Percentiles rank a stretch among this genome's conserved stretches.
These are phyloP conservation scores for Coreoperca whiteheadi DNA, from an alignment of 2,113 vertebrate species.

Conservation along the genomic window DNA sequence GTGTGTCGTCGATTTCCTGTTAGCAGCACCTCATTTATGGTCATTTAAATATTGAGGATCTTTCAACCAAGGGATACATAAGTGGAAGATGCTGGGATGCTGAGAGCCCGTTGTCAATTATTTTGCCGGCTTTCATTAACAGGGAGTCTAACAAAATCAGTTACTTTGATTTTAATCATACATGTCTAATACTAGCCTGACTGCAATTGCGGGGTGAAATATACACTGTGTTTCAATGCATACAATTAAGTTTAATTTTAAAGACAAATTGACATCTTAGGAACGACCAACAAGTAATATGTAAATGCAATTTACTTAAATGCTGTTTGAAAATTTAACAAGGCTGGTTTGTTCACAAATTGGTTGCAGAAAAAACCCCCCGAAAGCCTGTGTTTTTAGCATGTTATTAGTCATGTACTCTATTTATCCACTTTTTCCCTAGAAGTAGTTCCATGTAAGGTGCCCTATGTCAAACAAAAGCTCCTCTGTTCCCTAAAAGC, in stretches of 20 bases:
- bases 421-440: not conserved
- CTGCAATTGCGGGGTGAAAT: not conserved
- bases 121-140: constrained; percentile 61
- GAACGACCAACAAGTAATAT: not conserved
- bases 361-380: constrained; percentile 2
- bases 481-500: constrained; percentile 17
- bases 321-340: not conserved
- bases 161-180: constrained; percentile 65
- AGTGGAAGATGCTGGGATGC: constrained; percentile 48
- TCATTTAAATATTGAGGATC: constrained; percentile 75
- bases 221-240: constrained; percentile 9
- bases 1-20: constrained; percentile 65
- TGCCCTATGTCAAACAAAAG: not conserved
- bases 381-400: not conserved
- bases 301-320: not conserved
- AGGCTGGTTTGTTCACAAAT: not conserved
- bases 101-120: constrained; percentile 54
- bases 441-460: not conserved
- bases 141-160: constrained; percentile 61
- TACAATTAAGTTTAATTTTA: constrained; percentile 12
- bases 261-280: not conserved
- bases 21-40: constrained; percentile 61
- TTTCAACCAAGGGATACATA: constrained; percentile 48
- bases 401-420: not conserved
- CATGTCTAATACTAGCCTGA: constrained; percentile 16